These are phyloP conservation scores for Conistra vaccinii DNA, from an alignment of 2,888 invertebrate genomes.

Conservation along the genomic window DNA sequence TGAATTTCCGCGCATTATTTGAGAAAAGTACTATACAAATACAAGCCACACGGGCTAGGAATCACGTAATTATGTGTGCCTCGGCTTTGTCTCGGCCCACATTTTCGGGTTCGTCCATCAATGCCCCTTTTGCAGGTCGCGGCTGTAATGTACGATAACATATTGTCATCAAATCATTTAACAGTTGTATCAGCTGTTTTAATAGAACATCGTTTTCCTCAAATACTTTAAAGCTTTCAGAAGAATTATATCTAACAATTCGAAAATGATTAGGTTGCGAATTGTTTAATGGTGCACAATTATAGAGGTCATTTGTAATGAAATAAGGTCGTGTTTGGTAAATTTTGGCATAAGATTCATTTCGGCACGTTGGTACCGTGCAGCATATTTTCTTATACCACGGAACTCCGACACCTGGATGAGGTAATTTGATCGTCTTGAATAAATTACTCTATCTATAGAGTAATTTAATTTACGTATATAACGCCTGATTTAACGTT, in stretches of 20 bases:
- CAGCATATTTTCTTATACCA: constrained; percentile 16
- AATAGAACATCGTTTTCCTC: constrained; percentile 28
- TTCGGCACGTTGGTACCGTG: constrained; percentile 4
- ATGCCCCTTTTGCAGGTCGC: too few species aligned
- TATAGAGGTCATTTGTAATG: constrained; percentile 44
- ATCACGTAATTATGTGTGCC: too few species aligned
- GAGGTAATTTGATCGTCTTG: constrained; percentile 17
- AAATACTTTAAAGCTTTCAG: constrained; percentile 38
- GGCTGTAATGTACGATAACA: neutral
- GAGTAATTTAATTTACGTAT: too few species aligned
- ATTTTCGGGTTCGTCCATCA: too few species aligned
- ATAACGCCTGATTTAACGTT: too few species aligned
- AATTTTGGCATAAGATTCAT: constrained; percentile 41
- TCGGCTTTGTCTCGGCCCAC: too few species aligned
- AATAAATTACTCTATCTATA: too few species aligned
- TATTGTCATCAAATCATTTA: constrained; percentile 48
- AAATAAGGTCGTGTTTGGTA: constrained; percentile 41
- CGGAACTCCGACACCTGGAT: constrained; percentile 2
- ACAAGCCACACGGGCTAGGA: too few species aligned
- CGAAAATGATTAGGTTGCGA: constrained; percentile 31
- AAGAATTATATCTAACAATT: constrained; percentile 30
- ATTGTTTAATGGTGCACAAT: constrained; percentile 40
- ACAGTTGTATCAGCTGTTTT: neutral
- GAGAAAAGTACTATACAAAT: too few species aligned
- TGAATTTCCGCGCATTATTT: too few species aligned